Percentiles rank a stretch among this genome's conserved stretches.
phyloP scores from a whole-genome alignment of 2,113 vertebrate genomes.

The Laticauda laticaudata region DNA sequence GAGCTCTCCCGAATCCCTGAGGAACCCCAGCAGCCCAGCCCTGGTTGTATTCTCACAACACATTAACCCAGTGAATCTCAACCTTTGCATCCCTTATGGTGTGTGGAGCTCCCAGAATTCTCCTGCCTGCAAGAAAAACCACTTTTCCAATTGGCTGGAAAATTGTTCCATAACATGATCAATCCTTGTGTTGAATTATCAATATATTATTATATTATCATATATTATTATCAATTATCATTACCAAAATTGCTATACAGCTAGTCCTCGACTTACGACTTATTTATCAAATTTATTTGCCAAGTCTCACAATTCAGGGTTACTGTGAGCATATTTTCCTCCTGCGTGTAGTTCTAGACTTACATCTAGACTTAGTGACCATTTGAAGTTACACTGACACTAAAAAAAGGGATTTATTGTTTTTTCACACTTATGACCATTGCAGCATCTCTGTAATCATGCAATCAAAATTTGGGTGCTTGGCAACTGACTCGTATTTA shows the following conservation, averaged over 20 bases:
- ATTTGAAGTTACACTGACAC: neutral
- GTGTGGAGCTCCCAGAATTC: neutral
- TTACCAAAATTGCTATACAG: neutral
- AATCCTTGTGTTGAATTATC: neutral
- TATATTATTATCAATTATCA: no score
- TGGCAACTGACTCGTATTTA: neutral
- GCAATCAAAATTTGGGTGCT: neutral
- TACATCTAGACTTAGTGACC: neutral
- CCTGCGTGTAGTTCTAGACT: neutral
- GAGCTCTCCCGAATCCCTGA: no score
- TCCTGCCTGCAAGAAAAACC: neutral
- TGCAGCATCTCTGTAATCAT: neutral
- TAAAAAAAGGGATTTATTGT: neutral
- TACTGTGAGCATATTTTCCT: neutral
- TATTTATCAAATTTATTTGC: neutral
- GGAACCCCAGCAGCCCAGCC: no score
- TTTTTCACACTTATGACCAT: neutral
- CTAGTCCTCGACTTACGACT: no score
- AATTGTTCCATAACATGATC: neutral
- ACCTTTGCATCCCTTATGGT: neutral
- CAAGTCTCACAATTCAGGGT: neutral
- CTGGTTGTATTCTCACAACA: neutral
- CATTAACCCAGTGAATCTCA: neutral
- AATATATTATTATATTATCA: no score
- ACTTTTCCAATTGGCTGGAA: neutral